Evolutionary conservation across 2,113 vertebrate genomes (phyloP), one percentile per base, ranked within the genome.

Genomic region (Lophochroa leadbeateri): DNA sequence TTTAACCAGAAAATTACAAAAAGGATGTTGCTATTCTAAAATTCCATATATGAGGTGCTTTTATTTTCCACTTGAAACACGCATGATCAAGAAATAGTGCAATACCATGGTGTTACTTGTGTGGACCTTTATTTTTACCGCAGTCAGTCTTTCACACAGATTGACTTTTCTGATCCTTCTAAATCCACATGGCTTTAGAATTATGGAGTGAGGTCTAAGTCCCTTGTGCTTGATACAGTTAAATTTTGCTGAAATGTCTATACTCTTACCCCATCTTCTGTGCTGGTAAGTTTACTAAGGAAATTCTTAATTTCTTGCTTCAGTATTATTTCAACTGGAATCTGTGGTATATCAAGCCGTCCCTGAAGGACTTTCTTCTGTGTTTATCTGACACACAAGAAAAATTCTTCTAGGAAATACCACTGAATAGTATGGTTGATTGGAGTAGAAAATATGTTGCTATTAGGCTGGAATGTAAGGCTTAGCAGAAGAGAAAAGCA

Each of bases 331-430:
- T 95, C 61, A 86, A 65, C 43, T 84, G 82, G 72, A 63, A 92
- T 90, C 82, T 94, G 80, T 82, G 86, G 41, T 92, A 63, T 89
- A 92, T 94, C 65, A 93, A 53, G 18, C 44, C 72, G 47, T 92
- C 92, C 82, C 90, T 76, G 81, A 90, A 94, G 88, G 74, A 84
- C 69, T 95, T 96, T 88, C 9, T 69, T 78, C 86, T 84, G 10
- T 95, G n/a, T 97, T 92, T 95, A 69, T 96, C 80, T 95, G 95
- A 94, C 77, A 93, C n/a, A 67, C 11, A 91, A 88, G 90, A 94
- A 91, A 72, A 72, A 46, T 82, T 90, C 88, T 96, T 89, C 69
- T 93, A 94, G 94, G 96, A 95, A 96, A 96, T 96, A 78, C 86
- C 92, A 69, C 47, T 79, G 92, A 82, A 50, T 91, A 37, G 35